Base-by-base conservation (phyloP, 1,140 invertebrate species). In the Drosophila burlai region DNA sequence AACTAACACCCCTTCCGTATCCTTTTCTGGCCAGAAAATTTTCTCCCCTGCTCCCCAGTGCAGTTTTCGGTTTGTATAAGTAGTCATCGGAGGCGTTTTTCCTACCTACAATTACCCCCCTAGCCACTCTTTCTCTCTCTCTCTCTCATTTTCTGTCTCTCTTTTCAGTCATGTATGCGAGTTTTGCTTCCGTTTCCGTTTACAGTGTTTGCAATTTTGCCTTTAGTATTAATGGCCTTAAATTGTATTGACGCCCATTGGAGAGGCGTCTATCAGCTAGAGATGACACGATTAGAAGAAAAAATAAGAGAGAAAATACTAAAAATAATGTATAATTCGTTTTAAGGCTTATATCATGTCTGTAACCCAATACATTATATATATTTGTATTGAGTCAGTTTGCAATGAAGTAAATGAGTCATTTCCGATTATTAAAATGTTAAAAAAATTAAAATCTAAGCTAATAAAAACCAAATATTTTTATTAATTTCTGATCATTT, bases 151-250 rank as follows among this genome's bases (percentile, higher is more conserved):
- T 15, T 49, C 24, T 16, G 31, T 36, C 34, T 21, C 55, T 67
- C 62, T 68, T 57, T 63, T 74, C 40, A 58, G 75, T 59, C 74
- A 61, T 68, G 77, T 74, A 67, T 62, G 79, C 67, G 76, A 78
- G 77, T 80, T 83, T 77, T 90, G 84, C 78, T 89, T 89, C 84
- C 84, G 84, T 74, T 89, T 89, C 84, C 84, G 84, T 81, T 90
- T 87, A 87, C 85, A 89, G 69, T 90, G 85, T 90, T 89, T 89
- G 84, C 84, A 90, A 84, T 90, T 89, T 89, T 73, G 76, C 78
- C 81, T 89, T 84, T 89, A 81, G 75, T 84, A 81, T 85, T 89
- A 81, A 90, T 90, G 81, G 84, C 74, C 84, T 89, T 85, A 84
- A 90, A 90, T 89, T 84, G 85, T 90, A 84, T 90, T 89, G 81